A percentile compares a stretch with the other conserved stretches of the same genome.
Evolutionary conservation across 2,113 vertebrate species (phyloP).

Genomic region (Bujurquina vittata): DNA sequence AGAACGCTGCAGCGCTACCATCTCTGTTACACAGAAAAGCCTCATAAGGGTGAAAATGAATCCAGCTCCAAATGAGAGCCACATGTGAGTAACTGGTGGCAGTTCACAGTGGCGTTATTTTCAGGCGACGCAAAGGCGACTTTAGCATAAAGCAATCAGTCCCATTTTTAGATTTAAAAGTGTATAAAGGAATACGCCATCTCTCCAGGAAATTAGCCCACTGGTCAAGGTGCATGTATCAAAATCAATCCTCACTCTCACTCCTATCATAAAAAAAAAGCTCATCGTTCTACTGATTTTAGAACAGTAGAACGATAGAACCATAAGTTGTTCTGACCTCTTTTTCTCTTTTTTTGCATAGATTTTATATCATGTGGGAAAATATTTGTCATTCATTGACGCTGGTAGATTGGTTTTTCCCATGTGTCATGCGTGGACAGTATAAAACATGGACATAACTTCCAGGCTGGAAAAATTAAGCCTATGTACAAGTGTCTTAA

Average conservation of each 20-base stretch:
- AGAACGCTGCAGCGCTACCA: not conserved
- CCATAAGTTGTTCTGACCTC: not conserved
- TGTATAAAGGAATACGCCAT: not conserved
- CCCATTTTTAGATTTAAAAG: not conserved
- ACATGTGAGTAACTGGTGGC: not conserved
- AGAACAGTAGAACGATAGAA: not conserved
- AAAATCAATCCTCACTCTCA: not conserved
- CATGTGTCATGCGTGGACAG: too few species aligned
- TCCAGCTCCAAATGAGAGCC: not conserved
- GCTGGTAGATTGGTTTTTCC: too few species aligned
- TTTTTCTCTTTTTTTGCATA: not conserved
- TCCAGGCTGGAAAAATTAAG: too few species aligned
- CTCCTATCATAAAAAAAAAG: too few species aligned
- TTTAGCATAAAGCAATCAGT: not conserved
- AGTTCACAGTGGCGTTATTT: not conserved
- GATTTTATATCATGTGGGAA: not conserved
- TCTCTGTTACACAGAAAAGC: not conserved
- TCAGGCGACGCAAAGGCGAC: not conserved
- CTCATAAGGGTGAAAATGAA: not conserved
- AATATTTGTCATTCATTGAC: too few species aligned
- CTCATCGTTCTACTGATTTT: not conserved
- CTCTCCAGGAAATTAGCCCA: not conserved
- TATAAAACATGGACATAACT: too few species aligned
- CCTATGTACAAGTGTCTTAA: too few species aligned
- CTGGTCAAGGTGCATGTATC: not conserved